These are phyloP conservation scores for Hoplostethus atlanticus DNA, from an alignment of 2,797 vertebrate genomes.

Conservation along the genomic window DNA sequence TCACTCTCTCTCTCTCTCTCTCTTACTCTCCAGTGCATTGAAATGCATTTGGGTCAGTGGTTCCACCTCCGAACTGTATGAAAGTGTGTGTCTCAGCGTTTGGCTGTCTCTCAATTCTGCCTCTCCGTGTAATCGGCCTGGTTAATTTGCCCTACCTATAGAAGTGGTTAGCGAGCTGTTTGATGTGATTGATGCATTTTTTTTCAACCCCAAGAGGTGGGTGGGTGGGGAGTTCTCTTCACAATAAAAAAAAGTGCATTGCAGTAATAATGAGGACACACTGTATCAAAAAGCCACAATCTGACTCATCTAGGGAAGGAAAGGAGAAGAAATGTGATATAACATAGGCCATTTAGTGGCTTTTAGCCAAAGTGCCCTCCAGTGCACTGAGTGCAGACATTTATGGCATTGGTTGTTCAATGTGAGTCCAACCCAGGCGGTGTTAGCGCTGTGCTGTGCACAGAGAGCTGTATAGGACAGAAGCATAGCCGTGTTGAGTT, in stretches of 20 bases:
- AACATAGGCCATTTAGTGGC: too few relatives aligned
- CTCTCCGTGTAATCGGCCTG: slow-evolving; percentile 54
- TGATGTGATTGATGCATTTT: slow-evolving; percentile 5
- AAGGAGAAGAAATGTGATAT: too few relatives aligned
- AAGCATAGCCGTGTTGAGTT: slow-evolving; percentile 13
- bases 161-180: background rate
- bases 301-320: too few relatives aligned
- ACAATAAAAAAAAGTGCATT: background rate
- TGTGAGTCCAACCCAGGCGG: too few relatives aligned
- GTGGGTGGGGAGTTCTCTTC: background rate
- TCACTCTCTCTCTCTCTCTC: slow-evolving; percentile 42
- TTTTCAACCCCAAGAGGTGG: too few relatives aligned
- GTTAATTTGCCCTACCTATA: slow-evolving; percentile 60
- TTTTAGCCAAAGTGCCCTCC: background rate
- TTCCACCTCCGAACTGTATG: slow-evolving; percentile 70
- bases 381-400: background rate
- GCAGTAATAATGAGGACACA: background rate
- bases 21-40: slow-evolving; percentile 68
- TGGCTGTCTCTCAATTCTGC: slow-evolving; percentile 46
- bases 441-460: too few relatives aligned
- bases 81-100: slow-evolving; percentile 63
- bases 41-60: slow-evolving; percentile 83
- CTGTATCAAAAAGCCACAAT: too few relatives aligned
- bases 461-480: background rate
- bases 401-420: background rate